phyloP scores from a whole-genome alignment of 2,797 vertebrate species.

The Chelonia mydas region DNA sequence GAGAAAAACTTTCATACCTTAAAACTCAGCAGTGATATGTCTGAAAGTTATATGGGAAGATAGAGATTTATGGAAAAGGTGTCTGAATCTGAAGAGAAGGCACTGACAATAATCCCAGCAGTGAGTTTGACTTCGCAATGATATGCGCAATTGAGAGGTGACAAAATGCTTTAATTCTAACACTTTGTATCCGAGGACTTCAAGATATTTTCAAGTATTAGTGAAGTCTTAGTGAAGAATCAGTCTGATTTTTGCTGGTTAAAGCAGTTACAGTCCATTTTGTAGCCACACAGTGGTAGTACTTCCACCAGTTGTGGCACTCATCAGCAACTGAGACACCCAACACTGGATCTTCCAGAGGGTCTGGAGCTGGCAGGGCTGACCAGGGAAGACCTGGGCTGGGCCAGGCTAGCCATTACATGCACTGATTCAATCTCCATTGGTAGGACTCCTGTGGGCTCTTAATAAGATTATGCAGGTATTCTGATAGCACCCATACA shows the following conservation, averaged over 20 bases:
- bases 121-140: not conserved
- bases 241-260: not conserved
- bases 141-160: not conserved
- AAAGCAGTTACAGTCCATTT: not conserved
- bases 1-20: not conserved
- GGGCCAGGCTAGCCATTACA: not conserved
- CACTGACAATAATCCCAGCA: not conserved
- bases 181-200: not conserved
- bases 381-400: not conserved
- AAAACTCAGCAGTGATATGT: not conserved
- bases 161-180: not conserved
- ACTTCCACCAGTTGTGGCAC: not conserved
- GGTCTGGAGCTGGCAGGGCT: not conserved
- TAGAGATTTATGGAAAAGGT: not conserved
- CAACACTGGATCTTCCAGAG: fast-evolving
- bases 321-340: not conserved
- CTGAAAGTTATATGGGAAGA: not conserved
- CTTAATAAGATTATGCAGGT: not conserved
- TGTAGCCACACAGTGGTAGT: not conserved
- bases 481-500: not conserved
- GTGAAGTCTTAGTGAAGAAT: not conserved
- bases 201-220: not conserved
- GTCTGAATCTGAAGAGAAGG: not conserved
- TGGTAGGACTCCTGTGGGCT: not conserved
- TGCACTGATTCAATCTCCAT: not conserved